These are phyloP conservation scores for Ammospiza nelsoni DNA, from an alignment of 2,113 vertebrate genomes.

Conservation along the genomic window DNA sequence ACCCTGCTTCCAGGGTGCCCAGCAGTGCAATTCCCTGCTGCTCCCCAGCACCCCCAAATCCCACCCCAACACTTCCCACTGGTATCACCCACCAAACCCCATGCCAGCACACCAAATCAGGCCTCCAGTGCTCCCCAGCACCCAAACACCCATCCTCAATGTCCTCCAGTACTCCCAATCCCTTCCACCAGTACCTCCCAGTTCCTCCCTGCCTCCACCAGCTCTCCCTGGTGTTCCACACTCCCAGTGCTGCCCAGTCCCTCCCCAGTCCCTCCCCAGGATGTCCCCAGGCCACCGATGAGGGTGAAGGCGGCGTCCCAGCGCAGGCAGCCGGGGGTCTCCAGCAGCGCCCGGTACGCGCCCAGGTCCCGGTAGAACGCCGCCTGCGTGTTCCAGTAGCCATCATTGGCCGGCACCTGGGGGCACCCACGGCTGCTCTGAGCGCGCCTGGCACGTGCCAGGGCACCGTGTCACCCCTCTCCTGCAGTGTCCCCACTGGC, in stretches of 20 bases:
- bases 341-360: not conserved
- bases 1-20: not conserved
- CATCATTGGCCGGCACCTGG: not conserved
- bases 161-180: not conserved
- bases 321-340: not conserved
- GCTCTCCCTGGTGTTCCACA: rapidly evolving
- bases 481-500: not conserved
- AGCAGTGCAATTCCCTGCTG: not conserved
- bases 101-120: not conserved
- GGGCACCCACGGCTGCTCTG: not conserved
- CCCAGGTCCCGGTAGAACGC: conserved; percentile 6
- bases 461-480: not conserved
- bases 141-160: not conserved
- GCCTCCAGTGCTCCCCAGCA: not conserved
- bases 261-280: no score
- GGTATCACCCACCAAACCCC: not conserved
- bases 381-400: not conserved
- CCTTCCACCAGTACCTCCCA: not conserved
- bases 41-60: not conserved
- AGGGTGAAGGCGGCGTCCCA: not conserved
- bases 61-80: not conserved
- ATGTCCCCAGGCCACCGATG: not conserved
- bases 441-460: not conserved
- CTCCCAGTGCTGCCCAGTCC: not conserved
- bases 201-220: not conserved